Evolutionary conservation across 2,888 invertebrate species (phyloP).

Genomic region (Eupelmus urozonus): DNA sequence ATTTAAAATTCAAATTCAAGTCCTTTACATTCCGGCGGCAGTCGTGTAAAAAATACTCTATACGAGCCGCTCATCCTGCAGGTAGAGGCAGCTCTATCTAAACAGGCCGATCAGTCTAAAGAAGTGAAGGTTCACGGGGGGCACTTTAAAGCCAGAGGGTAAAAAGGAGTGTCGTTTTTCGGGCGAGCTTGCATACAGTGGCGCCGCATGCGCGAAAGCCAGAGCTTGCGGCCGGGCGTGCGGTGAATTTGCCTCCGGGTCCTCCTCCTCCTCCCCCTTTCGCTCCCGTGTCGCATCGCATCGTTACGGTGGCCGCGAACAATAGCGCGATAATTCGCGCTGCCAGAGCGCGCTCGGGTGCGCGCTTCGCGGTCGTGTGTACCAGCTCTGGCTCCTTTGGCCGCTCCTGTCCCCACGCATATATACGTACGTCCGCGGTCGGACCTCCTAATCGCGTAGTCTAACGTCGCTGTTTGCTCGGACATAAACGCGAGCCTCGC

Average conservation of each 20-base stretch:
- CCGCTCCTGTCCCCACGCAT: background rate
- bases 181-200: background rate
- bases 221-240: background rate
- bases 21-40: too few species aligned
- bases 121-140: background rate
- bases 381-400: background rate
- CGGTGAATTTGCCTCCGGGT: constrained; percentile 28
- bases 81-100: background rate
- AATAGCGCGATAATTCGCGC: constrained; percentile 71
- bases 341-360: constrained; percentile 14
- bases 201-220: background rate
- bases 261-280: background rate
- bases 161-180: background rate
- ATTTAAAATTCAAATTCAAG: too few species aligned
- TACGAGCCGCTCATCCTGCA: background rate
- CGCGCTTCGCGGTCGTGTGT: background rate
- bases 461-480: constrained; percentile 19
- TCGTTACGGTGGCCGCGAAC: constrained; percentile 66
- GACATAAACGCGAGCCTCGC: constrained; percentile 10
- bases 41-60: too few species aligned
- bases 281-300: constrained; percentile 40
- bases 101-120: background rate
- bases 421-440: background rate
- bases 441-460: constrained; percentile 12
- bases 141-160: background rate